A percentile compares a stretch with the other conserved stretches of the same genome.
phyloP scores from a whole-genome alignment of 2,797 vertebrate genomes.

The Helostoma temminkii region DNA sequence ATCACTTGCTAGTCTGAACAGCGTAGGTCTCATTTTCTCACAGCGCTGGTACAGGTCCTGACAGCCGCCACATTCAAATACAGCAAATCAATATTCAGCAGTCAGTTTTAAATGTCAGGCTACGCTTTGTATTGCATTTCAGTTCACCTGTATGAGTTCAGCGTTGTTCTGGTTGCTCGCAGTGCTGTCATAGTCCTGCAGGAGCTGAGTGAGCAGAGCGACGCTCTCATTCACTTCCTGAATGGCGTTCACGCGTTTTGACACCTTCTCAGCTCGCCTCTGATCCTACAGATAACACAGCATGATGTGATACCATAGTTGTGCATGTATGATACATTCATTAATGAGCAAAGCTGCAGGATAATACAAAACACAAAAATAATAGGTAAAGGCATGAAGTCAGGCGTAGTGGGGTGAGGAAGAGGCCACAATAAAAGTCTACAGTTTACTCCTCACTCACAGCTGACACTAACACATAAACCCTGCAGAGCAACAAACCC shows the following conservation, averaged over 20 bases:
- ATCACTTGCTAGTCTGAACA: slow-evolving; percentile 96
- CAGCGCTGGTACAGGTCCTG: slow-evolving; percentile 82
- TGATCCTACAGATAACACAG: slow-evolving; percentile 86
- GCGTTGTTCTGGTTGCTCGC: slow-evolving; percentile 83
- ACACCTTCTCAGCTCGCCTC: slow-evolving; percentile 96
- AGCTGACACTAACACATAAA: slow-evolving; percentile 30
- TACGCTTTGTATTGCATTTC: background rate
- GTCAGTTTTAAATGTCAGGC: background rate
- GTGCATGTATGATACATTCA: background rate
- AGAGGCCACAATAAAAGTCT: background rate
- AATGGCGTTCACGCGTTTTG: slow-evolving; percentile 93
- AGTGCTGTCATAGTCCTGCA: slow-evolving; percentile 88
- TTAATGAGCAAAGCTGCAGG: background rate
- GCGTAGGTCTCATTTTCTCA: slow-evolving; percentile 93
- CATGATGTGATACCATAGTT: background rate
- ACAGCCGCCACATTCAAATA: slow-evolving; percentile 21
- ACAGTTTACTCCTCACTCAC: background rate
- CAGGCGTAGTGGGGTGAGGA: no score
- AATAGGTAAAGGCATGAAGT: no score
- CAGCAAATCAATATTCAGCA: background rate
- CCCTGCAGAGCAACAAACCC: slow-evolving; percentile 11
- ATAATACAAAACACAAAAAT: background rate
- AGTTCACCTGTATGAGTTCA: slow-evolving; percentile 92
- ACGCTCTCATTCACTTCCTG: slow-evolving; percentile 97
- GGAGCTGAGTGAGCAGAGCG: slow-evolving; percentile 92